Percentiles rank a stretch among this genome's conserved stretches.
Evolutionary conservation across 1,140 invertebrate genomes (phyloP).

Genomic region (Caerostris extrusa): DNA sequence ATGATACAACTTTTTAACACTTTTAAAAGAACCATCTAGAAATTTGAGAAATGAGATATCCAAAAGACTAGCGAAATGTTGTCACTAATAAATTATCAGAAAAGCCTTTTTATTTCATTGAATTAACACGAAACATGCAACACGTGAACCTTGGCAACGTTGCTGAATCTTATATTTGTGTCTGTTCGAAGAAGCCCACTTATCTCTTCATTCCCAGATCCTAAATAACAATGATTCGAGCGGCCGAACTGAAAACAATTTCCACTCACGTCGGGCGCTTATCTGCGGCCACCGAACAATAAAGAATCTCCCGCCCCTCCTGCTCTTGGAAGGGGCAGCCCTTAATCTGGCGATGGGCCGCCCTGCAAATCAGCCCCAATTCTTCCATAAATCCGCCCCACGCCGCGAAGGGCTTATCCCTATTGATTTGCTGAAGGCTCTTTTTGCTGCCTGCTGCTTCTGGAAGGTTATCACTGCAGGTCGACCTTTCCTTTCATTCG

Average conservation of each 20-base stretch:
- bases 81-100: no score
- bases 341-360: not conserved
- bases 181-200: no score
- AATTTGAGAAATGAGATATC: no score
- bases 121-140: no score
- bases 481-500: not conserved
- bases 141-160: no score
- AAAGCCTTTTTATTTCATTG: no score
- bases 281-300: not conserved
- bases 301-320: not conserved
- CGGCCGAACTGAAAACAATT: not conserved
- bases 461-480: not conserved
- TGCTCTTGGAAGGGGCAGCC: not conserved
- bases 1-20: no score
- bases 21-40: no score
- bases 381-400: constrained; percentile 7
- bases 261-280: not conserved
- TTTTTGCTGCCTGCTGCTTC: not conserved
- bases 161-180: no score
- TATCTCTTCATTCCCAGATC: not conserved
- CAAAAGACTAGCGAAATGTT: no score
- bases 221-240: not conserved
- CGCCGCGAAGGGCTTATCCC: not conserved
- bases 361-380: constrained; percentile 39
- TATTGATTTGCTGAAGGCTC: not conserved